Base-by-base conservation (phyloP, 2,888 invertebrate species). In the Eumerus sabulonum region DNA sequence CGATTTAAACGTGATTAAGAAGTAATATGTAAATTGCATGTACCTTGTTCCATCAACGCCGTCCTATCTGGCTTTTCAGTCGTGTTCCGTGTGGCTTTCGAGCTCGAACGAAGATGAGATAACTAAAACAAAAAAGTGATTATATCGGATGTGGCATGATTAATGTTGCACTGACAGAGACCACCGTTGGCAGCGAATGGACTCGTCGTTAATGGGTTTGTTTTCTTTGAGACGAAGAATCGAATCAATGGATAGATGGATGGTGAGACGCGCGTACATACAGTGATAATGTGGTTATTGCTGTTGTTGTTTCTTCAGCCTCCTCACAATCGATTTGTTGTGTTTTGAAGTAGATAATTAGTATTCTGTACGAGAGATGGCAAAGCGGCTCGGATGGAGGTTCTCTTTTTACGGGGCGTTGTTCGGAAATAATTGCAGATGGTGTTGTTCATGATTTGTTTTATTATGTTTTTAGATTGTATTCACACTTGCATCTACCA, bases 1-100 rank as follows among this genome's bases (percentile, higher is more conserved):
- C 59, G 71, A 67, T 76, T 66, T 54, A 60, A 66, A 76, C 47
- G 51, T 50, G 76, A 76, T 76, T 66, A 71, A 71, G 51, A 67
- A 67, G 62, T 71, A 47, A 53, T 71, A 77, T 77, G 72, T 72
- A 72, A 77, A 72, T 77, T 71, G 72, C 72, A 77, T 72, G 71
- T 72, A 71, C 60, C 42, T 66, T 60, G 60, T 71, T 76, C 56
- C 64, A 64, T 59, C 64, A 70, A 54, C 59, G 60, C 64, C 36
- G 60, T n/a, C n/a, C n/a, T 1, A 47, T 14, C 14, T 66, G 27
- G 14, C 18, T 9, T 13, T 7, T 9, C n/a, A 16, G 19, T 44
- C 36, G 35, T 59, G 40, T 36, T 47, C 27, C 38, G 27, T 47
- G 2, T 53, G 27, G 13, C n/a, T 64, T 11, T 3, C 9, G 35